Base-by-base conservation (phyloP, 2,113 vertebrate species). In the Phyllostomus hastatus region DNA sequence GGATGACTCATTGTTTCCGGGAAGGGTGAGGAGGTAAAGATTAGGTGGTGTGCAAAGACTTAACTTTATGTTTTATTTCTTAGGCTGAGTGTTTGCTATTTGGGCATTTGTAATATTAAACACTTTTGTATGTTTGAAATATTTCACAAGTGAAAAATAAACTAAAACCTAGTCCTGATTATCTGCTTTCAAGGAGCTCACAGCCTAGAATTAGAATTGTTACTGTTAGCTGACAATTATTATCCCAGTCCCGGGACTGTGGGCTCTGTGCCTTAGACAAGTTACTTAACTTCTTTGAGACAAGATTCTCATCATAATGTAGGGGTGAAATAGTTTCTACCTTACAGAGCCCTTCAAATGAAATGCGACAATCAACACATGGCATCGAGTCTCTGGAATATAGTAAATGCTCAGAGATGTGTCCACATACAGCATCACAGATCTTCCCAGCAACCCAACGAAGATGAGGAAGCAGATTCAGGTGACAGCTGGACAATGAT, bases 251-350 rank as follows among this genome's bases (percentile, higher is more conserved):
- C 57, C 33, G 73, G 17, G 0, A 33, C 9, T 50, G 75, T 87
- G 59, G 91, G 33, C 69, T 90, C 12, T 94, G 80, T 79, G 79
- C 28, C 46, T 79, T 90, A 75, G 19, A 54, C 43, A 75, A 10
- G 66, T 83, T 70, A 83, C 48, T 91, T 33, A 88, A 69, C 61
- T 84, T 94, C 64, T 92, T 64, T 90, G 69, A 84, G 46, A 70
- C 52, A 43, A n/a, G 50, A 22, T 88, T 46, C 35, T 90, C 64
- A 86, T 61, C 26, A 22, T 82, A 95, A 95, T 73, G 57, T 64
- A 33, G 28, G 2, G 50, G 86, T 83, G 73, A 87, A 94, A 94
- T 50, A 75, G 75, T 57, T 67, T 84, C 75, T 46, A 54, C 38
- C 52, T 79, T 48, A 67, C n/a, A 82, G 38, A 76, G 33, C 83